These are phyloP conservation scores for Ectropis grisescens DNA, from an alignment of 1,140 invertebrate genomes.

Conservation along the genomic window DNA sequence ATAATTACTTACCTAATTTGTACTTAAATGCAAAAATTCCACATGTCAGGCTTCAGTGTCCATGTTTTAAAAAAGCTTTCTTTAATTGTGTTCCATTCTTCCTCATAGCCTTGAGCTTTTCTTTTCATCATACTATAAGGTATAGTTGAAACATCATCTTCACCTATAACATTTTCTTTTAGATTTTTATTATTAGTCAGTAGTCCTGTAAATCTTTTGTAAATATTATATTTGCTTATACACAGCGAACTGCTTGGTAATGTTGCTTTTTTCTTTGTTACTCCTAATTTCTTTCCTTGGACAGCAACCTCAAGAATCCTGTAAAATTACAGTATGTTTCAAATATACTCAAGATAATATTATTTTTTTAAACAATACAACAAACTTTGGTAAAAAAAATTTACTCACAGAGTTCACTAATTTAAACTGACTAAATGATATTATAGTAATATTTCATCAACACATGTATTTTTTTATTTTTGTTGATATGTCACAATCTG, in stretches of 20 bases:
- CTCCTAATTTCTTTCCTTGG: constrained; percentile 84
- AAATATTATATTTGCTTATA: constrained; percentile 76
- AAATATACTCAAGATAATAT: too few relatives aligned
- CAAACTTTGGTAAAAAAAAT: too few relatives aligned
- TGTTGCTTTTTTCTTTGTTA: constrained; percentile 79
- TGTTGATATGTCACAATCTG: too few relatives aligned
- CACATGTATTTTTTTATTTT: too few relatives aligned
- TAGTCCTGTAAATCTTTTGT: constrained; percentile 70
- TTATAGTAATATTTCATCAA: too few relatives aligned
- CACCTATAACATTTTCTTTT: constrained; percentile 31
- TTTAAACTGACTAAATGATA: too few relatives aligned
- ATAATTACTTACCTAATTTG: too few relatives aligned
- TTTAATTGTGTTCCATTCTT: constrained; percentile 64
- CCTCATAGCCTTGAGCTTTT: constrained; percentile 52
- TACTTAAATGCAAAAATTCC: constrained; percentile 46
- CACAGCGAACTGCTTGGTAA: constrained; percentile 68
- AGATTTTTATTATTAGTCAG: constrained; percentile 32
- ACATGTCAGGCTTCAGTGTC: constrained; percentile 72
- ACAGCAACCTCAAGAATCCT: constrained; percentile 82
- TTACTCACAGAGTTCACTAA: too few relatives aligned
- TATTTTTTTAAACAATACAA: too few relatives aligned
- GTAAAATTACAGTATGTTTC: too few relatives aligned
- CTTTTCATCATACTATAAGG: constrained; percentile 68
- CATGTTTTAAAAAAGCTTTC: constrained; percentile 68
- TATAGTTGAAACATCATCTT: constrained; percentile 24